A percentile compares a stretch with the other conserved stretches of the same genome.
These are phyloP conservation scores for Agriotes lineatus DNA, from an alignment of 2,888 invertebrate genomes.

Conservation along the genomic window DNA sequence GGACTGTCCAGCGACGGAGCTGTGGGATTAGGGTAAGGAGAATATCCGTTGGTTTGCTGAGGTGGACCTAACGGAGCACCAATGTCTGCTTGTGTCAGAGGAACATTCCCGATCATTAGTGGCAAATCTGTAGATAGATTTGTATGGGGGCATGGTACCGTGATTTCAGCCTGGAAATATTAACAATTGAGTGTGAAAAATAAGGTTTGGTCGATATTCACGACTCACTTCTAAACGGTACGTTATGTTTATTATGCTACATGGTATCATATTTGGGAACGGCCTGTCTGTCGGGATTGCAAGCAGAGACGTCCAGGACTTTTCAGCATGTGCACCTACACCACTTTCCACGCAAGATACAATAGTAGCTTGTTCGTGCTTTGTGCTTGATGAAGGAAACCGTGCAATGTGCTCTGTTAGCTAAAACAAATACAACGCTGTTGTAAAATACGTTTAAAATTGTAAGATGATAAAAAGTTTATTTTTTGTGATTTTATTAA, in stretches of 20 bases:
- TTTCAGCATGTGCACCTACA: constrained; percentile 59
- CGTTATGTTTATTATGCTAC: constrained; percentile 18
- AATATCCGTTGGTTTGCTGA: background rate
- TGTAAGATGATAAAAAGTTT: too few species aligned
- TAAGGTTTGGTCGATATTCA: background rate
- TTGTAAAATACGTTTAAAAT: too few species aligned
- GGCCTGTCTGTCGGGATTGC: constrained; percentile 49
- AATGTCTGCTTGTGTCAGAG: background rate
- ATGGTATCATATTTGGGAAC: constrained; percentile 52
- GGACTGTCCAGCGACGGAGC: background rate
- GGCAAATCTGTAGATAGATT: background rate
- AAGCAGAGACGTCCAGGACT: constrained; percentile 54
- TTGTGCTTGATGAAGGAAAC: too few species aligned
- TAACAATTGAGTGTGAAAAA: background rate
- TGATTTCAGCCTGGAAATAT: constrained; percentile 9
- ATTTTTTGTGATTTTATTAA: too few species aligned
- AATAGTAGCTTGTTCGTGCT: background rate
- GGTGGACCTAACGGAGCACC: background rate
- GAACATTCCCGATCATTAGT: constrained; percentile 2
- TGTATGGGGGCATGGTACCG: constrained; percentile 9
- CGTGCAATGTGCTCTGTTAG: too few species aligned
- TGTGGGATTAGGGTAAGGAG: background rate
- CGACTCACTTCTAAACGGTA: constrained; percentile 22
- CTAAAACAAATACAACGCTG: too few species aligned
- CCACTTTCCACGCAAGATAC: constrained; percentile 48